These are phyloP conservation scores for Forficula auricularia DNA, from an alignment of 1,140 invertebrate species.

Conservation along the genomic window DNA sequence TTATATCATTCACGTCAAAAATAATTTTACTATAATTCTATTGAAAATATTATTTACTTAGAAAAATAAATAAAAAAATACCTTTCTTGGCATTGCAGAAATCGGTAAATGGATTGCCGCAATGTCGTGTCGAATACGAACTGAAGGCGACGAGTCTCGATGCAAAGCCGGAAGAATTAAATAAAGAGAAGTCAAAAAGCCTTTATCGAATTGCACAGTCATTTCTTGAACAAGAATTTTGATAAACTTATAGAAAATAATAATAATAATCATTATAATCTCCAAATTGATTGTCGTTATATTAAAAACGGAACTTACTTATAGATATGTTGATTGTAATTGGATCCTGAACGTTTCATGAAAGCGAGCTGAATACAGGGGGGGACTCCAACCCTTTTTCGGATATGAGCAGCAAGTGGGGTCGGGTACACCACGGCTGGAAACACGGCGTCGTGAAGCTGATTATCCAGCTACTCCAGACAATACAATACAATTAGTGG, in stretches of 20 bases:
- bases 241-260: slow-evolving; percentile 34
- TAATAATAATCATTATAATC: background rate
- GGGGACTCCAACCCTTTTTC: slow-evolving; percentile 31
- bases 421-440: slow-evolving; percentile 52
- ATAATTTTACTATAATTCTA: no score
- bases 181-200: slow-evolving; percentile 43
- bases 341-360: slow-evolving; percentile 37
- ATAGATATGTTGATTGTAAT: slow-evolving; percentile 38
- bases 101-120: slow-evolving; percentile 36
- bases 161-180: slow-evolving; percentile 38
- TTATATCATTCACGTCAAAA: no score
- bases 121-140: slow-evolving; percentile 35
- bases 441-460: slow-evolving; percentile 54
- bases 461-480: slow-evolving; percentile 55
- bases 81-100: slow-evolving; percentile 26
- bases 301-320: slow-evolving; percentile 25
- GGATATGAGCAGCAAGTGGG: slow-evolving; percentile 26
- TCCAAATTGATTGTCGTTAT: background rate
- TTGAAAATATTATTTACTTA: background rate
- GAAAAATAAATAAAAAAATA: slow-evolving; percentile 11
- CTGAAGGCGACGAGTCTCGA: slow-evolving; percentile 31
- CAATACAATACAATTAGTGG: slow-evolving; percentile 10
- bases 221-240: slow-evolving; percentile 54
- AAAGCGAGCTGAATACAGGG: slow-evolving; percentile 50
- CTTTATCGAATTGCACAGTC: slow-evolving; percentile 52